Conservation (phyloP, 2,888 invertebrate species). For the Dicranocentrus wangi region DNA sequence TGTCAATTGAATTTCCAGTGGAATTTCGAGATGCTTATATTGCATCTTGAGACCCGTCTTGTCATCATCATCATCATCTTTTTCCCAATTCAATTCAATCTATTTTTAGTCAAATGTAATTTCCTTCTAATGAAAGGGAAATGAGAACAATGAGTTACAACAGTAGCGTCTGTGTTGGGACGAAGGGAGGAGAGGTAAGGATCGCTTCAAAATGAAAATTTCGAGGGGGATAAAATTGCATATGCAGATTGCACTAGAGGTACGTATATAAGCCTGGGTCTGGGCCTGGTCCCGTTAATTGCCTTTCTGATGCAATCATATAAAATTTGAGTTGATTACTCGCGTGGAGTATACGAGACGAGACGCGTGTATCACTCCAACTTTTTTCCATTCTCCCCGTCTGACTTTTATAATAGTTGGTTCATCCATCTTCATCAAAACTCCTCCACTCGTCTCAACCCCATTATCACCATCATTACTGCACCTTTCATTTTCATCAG, state of each 20-base stretch:
- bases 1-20: too few relatives aligned
- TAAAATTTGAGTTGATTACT: too few relatives aligned
- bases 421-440: constrained; percentile 18
- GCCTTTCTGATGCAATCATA: background rate
- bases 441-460: background rate
- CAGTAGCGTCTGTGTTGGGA: background rate
- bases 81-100: constrained; percentile 2
- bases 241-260: background rate
- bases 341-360: too few relatives aligned
- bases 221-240: background rate
- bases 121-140: background rate
- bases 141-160: background rate
- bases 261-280: too few relatives aligned
- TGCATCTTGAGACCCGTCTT: too few relatives aligned
- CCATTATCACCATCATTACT: constrained; percentile 14
- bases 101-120: background rate
- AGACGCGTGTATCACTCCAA: too few relatives aligned
- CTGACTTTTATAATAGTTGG: background rate
- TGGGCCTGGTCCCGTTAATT: background rate
- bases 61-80: background rate
- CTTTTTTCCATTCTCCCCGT: background rate
- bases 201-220: background rate
- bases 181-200: too few relatives aligned
- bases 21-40: too few relatives aligned
- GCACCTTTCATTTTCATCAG: background rate